Percentiles rank a stretch among this genome's conserved stretches.
These are phyloP conservation scores for Scaptomyza graminum DNA, from an alignment of 1,140 invertebrate species.

Conservation along the genomic window DNA sequence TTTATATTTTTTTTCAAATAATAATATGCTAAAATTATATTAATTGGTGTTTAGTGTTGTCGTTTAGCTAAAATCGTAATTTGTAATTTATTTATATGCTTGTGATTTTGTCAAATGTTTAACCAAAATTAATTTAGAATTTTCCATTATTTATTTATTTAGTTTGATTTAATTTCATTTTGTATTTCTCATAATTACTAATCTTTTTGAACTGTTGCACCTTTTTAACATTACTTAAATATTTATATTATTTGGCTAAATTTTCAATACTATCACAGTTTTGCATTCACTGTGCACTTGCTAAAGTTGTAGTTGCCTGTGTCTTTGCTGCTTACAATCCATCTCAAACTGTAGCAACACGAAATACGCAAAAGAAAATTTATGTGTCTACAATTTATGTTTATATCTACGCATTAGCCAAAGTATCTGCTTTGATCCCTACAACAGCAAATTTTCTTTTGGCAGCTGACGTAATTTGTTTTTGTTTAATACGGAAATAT, in stretches of 20 bases:
- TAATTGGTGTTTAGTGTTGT: constrained; percentile 69
- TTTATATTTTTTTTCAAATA: constrained; percentile 14
- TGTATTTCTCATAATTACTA: constrained; percentile 36
- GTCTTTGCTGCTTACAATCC: background rate
- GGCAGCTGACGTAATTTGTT: constrained; percentile 53
- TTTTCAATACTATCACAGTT: constrained; percentile 13
- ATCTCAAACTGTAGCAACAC: constrained; percentile 4
- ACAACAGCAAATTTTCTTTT: constrained; percentile 56
- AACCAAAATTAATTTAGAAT: constrained; percentile 66
- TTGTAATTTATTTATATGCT: constrained; percentile 49
- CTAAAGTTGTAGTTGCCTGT: constrained; percentile 30
- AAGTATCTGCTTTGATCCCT: constrained; percentile 46
- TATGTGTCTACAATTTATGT: constrained; percentile 19
- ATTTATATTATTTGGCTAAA: background rate
- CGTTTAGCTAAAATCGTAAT: constrained; percentile 28
- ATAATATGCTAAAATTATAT: constrained; percentile 27
- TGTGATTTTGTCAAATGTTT: constrained; percentile 78
- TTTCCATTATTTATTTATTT: constrained; percentile 5
- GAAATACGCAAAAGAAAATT: constrained; percentile 12
- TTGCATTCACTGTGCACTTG: constrained; percentile 5
- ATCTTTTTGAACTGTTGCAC: constrained; percentile 34
- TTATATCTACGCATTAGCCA: constrained; percentile 20
- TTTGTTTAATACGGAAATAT: constrained; percentile 20
- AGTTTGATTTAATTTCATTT: constrained; percentile 17
- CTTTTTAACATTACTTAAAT: constrained; percentile 18